Conservation (phyloP, 2,888 invertebrate species). For the Pristionchus arcanus region DNA sequence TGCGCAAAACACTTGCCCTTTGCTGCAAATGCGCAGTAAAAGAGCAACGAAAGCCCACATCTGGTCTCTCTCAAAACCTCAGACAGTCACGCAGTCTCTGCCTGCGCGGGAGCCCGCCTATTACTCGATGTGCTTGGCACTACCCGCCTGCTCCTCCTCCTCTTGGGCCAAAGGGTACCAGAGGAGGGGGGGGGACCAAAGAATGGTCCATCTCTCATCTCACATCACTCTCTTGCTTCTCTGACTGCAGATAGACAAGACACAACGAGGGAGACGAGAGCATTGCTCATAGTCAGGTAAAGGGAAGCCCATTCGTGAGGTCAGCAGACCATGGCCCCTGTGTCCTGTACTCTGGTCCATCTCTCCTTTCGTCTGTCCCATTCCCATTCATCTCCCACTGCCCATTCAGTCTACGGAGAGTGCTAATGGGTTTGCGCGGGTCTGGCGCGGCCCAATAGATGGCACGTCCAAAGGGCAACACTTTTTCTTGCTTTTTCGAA, state of each 20-base stretch:
- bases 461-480: background rate
- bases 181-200: too few species aligned
- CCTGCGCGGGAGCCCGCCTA: background rate
- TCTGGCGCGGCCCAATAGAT: background rate
- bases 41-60: background rate
- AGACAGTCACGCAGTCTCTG: too few species aligned
- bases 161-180: background rate
- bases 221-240: too few species aligned
- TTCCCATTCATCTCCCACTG: background rate
- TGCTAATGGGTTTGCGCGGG: conserved; percentile 18
- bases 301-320: conserved; percentile 4
- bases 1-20: background rate
- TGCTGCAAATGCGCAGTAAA: too few species aligned
- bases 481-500: background rate
- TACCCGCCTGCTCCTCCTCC: background rate
- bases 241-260: background rate
- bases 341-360: conserved; percentile 16
- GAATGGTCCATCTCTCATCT: too few species aligned
- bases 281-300: background rate
- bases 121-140: background rate
- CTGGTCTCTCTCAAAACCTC: background rate
- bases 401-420: background rate
- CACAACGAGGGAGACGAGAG: background rate
- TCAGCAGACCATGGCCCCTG: background rate
- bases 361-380: background rate